Base-by-base conservation (phyloP, 2,888 invertebrate species). In the Argyresthia goedartella region DNA sequence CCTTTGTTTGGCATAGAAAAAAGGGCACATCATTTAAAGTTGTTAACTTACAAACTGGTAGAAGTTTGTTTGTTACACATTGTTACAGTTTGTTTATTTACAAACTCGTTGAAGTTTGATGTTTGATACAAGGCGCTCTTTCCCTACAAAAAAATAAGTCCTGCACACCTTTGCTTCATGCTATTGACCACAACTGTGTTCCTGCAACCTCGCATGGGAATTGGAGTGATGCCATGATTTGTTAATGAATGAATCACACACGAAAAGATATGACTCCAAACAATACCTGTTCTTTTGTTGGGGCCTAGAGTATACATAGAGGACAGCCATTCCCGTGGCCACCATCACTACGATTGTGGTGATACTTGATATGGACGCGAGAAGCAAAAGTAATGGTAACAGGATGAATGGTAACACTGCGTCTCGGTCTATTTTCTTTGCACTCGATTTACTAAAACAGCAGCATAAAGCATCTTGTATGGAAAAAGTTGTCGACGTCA, bases 261-360 rank as follows among this genome's bases (percentile, higher is more conserved):
- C 25, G 25, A n/a, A n/a, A n/a, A n/a, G n/a, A n/a, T n/a, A n/a
- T n/a, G n/a, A 39, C 13, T 45, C 8, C 4, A 36, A 15, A 47
- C 3, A 51, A 15, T 44, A 84, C 86, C 85, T 79, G 64, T 85
- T 85, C 60, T 84, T 84, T 56, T 81, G 75, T n/a, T 73, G 69
- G 43, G 85, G 86, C 55, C 86, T 71, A 15, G 81, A 77, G 48
- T 76, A 66, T 1, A 81, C 79, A 55, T 86, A 86, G 7, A 84
- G 63, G 36, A 68, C 78, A 36, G 76, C 81, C 86, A 86, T 86
- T 41, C 65, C 76, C 53, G 81, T 85, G 15, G 74, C 66, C 9
- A 81, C 72, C 76, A 86, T 80, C 14, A 81, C 60, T 52, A 74
- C 68, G 44, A 80, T 66, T 7, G 86, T 85, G 1, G 79, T 56